Evolutionary conservation across 2,113 vertebrate species (phyloP).

Genomic region (Arenaria interpres): DNA sequence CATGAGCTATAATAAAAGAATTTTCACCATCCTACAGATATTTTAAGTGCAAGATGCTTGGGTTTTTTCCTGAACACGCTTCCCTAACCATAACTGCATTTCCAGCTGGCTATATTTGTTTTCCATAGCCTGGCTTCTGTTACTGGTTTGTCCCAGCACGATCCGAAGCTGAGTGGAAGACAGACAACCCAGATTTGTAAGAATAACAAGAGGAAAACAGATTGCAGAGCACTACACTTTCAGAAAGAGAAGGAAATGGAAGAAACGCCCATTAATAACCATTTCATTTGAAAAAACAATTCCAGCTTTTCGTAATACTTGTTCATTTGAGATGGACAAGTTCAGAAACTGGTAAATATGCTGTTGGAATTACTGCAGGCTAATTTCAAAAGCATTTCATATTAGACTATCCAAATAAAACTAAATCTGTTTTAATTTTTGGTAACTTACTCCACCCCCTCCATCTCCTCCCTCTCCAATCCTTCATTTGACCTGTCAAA

Average conservation of each 20-base stretch:
- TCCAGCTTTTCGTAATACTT: not conserved
- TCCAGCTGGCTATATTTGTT: slow-evolving; percentile 26
- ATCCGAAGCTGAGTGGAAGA: slow-evolving; percentile 1
- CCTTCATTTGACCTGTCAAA: not conserved
- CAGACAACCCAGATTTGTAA: not conserved
- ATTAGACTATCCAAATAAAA: not conserved
- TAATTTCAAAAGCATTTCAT: not conserved
- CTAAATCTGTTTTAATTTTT: not conserved
- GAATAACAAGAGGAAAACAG: slow-evolving; percentile 1
- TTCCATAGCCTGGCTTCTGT: slow-evolving; percentile 19
- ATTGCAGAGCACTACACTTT: not conserved
- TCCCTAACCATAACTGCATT: slow-evolving; percentile 10
- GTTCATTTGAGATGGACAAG: not conserved
- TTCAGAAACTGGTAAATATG: not conserved
- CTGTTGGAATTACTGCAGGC: not conserved
- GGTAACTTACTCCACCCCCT: not conserved
- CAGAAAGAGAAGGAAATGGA: not conserved
- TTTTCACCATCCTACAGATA: slow-evolving; percentile 10
- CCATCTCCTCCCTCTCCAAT: not conserved
- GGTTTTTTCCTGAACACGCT: not conserved
- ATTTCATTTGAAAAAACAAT: not conserved
- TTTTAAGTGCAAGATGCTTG: not conserved
- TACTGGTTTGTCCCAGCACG: slow-evolving; percentile 6
- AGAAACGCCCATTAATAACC: not conserved
- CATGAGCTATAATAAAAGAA: not conserved